Conservation (phyloP, 2,888 invertebrate species). For the Xestoiulus laeticollis region DNA sequence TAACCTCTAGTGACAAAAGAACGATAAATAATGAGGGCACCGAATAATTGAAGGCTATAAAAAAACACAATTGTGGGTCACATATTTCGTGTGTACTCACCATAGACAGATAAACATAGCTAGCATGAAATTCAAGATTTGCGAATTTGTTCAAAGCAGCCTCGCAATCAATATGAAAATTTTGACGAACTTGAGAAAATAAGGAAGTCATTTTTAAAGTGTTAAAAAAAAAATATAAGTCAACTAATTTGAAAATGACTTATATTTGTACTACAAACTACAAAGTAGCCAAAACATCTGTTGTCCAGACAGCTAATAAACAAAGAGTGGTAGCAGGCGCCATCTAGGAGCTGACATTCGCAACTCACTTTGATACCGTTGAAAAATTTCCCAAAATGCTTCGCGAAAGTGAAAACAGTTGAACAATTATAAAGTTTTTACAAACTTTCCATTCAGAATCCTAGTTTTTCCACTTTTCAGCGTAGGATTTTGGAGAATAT, state of each 20-base stretch:
- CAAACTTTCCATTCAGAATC: no score
- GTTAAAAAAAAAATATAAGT: background rate
- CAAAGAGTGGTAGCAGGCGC: background rate
- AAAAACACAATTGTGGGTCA: background rate
- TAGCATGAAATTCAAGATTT: conserved; percentile 64
- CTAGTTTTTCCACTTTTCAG: no score
- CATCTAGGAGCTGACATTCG: background rate
- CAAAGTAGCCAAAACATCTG: background rate
- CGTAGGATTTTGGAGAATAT: no score
- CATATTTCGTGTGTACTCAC: conserved; percentile 59
- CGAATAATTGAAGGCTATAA: no score
- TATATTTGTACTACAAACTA: background rate
- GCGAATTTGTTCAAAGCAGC: conserved; percentile 61
- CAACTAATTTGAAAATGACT: background rate
- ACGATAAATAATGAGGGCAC: no score
- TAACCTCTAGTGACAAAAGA: no score
- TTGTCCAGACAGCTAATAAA: background rate
- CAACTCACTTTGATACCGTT: background rate
- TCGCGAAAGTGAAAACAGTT: conserved; percentile 6
- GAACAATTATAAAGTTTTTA: background rate
- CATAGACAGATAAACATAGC: conserved; percentile 65
- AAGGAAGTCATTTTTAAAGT: background rate
- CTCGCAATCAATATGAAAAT: conserved; percentile 60
- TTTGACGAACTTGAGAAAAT: conserved; percentile 61
- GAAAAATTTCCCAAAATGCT: background rate